Conservation (phyloP, 2,797 vertebrate species). For the Melanotaenia pygmaea region DNA sequence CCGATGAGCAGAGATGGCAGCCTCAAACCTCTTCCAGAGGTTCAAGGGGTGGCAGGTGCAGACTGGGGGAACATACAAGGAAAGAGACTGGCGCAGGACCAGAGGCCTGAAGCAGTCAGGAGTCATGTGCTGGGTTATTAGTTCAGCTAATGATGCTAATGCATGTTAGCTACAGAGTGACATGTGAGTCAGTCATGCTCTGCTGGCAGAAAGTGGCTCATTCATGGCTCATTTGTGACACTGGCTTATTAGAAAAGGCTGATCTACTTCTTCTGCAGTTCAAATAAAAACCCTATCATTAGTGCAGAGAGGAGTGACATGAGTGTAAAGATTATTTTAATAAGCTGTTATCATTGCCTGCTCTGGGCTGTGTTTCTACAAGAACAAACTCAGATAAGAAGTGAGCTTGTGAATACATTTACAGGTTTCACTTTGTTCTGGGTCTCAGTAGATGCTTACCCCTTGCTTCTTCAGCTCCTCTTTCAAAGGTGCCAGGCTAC, state of each 20-base stretch:
- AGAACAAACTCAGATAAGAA: constrained; percentile 27
- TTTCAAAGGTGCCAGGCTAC: constrained; percentile 95
- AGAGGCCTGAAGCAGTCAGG: constrained; percentile 44
- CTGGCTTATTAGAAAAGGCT: constrained; percentile 34
- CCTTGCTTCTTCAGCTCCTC: constrained; percentile 96
- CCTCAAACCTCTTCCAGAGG: constrained; percentile 52
- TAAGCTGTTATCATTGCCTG: constrained; percentile 7
- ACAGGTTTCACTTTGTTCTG: constrained; percentile 19
- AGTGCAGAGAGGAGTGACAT: constrained; percentile 11
- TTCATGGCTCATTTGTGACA: constrained; percentile 49
- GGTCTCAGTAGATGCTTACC: constrained; percentile 80
- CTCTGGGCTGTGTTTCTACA: constrained; percentile 17
- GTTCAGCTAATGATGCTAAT: constrained; percentile 55
- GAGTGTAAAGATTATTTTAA: constrained; percentile 31
- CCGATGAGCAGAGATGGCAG: constrained; percentile 71
- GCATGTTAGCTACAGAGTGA: constrained; percentile 45
- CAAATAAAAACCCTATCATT: not conserved
- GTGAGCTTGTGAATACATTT: constrained; percentile 6
- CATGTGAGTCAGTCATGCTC: constrained; percentile 54
- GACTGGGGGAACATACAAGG: not conserved
- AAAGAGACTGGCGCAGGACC: constrained; percentile 34
- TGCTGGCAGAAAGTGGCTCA: constrained; percentile 45
- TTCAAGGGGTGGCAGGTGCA: constrained; percentile 31
- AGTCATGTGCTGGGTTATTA: constrained; percentile 61
- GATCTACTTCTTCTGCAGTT: constrained; percentile 15